These are phyloP conservation scores for Carassius auratus DNA, from an alignment of 2,113 vertebrate genomes.

Conservation along the genomic window DNA sequence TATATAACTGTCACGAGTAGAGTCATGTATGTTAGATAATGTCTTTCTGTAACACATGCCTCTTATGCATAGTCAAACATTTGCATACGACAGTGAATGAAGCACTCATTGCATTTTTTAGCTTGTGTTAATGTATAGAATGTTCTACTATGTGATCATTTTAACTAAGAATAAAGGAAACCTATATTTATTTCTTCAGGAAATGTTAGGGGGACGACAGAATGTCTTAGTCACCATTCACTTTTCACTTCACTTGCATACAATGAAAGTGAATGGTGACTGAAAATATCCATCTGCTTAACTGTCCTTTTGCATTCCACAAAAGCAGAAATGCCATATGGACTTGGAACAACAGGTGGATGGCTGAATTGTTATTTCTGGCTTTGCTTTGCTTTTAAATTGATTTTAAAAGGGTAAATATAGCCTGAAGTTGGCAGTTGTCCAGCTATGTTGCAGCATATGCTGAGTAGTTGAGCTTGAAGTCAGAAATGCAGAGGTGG, in stretches of 20 bases:
- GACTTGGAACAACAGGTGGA: neutral
- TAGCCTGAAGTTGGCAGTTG: neutral
- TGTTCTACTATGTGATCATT: neutral
- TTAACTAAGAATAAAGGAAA: neutral
- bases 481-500: neutral
- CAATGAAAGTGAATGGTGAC: neutral
- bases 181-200: neutral
- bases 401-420: neutral
- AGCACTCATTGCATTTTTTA: neutral
- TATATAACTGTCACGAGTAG: slow-evolving; percentile 16
- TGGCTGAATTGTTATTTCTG: neutral
- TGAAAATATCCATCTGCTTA: neutral
- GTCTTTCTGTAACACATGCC: neutral
- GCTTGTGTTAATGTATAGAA: neutral
- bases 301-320: neutral
- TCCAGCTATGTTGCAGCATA: neutral
- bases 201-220: neutral
- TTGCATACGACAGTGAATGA: neutral
- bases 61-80: neutral
- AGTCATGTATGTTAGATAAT: slow-evolving; percentile 18
- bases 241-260: neutral
- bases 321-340: neutral
- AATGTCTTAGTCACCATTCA: neutral
- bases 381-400: neutral
- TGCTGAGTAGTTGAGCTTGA: neutral